Evolutionary conservation across 2,888 invertebrate genomes (phyloP), one percentile per base, ranked within the genome.

Genomic region (Drosophila pegasa): DNA sequence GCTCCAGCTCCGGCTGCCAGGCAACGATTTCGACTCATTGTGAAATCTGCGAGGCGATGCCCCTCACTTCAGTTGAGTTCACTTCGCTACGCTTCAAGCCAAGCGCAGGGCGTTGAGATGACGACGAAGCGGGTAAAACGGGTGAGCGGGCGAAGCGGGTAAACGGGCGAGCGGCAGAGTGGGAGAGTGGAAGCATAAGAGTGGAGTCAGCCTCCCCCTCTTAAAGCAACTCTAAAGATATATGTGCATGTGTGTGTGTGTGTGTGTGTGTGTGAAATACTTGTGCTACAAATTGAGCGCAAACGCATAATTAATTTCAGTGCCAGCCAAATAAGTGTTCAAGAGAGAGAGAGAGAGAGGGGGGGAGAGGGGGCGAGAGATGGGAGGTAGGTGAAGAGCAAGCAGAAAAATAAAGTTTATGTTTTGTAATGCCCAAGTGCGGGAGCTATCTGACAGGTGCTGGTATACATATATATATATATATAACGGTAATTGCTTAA

Each of bases 251-350:
- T 59, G n/a, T 41, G 18, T 56, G 38, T 65, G 29, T 29, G 5
- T 38, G 25, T 50, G 35, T 63, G 40, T 56, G 18, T 75, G 56
- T 59, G 48, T 64, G 68, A 71, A 72, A 75, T 74, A 80, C 85
- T 84, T 86, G 68, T 64, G 71, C 84, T 88, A 87, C 88, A 90
- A 88, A 89, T 90, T 88, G 85, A 77, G 88, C 81, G 81, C 88
- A 87, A 88, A 89, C 90, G 84, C 89, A 88, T 90, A 89, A 90
- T 88, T 87, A 88, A 88, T 85, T 88, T 82, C 80, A 72, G 60
- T 63, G 69, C 59, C 81, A 65, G 75, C 54, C 60, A 45, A 60
- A 59, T 12, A 41, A 38, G 48, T 22, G 31, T 18, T n/a, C 37
- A 52, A 37, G 22, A 43, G 22, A 7, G 43, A 38, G 18, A 18